Base-by-base conservation (phyloP, 2,888 invertebrate species). In the Lasius platythorax region DNA sequence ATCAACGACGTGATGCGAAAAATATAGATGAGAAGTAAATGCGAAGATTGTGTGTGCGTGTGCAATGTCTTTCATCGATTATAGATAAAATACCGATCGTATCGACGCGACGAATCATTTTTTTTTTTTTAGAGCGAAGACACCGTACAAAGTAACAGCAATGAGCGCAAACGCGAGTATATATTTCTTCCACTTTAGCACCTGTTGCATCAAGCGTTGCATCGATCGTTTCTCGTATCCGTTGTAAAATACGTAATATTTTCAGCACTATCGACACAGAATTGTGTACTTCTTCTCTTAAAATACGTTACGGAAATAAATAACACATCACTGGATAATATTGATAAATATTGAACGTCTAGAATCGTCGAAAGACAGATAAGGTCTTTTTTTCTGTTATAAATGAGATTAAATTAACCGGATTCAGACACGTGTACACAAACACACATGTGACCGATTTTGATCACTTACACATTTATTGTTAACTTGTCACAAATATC, bases 51-150 rank as follows among this genome's bases (percentile, higher is more conserved):
- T 6, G 15, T 9, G 12, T 4, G 46, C 1, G 3, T 23, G 28
- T 11, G 28, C 11, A 4, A 37, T 11, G 43, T 9, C 3, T 18
- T 12, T 56, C 40, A 23, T 43, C n/a, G 30, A 68, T 53, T 28
- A 53, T 1, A 56, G 68, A 78, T 78, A 78, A 78, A 78, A 68
- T 78, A 4, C n/a, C 5, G 50, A 50, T 75, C 30, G 53, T 61
- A 53, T 53, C 37, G 12, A 6, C 1, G 63, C 28, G 40, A 40
- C 40, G 1, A 33, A 50, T 75, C 50, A 11, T 18, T 23, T 30
- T 30, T 76, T 30, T 30, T 76, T 12, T 9, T 50, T 50, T 6
- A 6, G 12, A 28, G 40, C 53, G 12, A 28, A 4, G n/a, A 18
- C n/a, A 9, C n/a, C 40, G 4, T 33, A 40, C 53, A 11, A 67